Evolutionary conservation across 2,113 vertebrate genomes (phyloP).

Genomic region (Piaya cayana): DNA sequence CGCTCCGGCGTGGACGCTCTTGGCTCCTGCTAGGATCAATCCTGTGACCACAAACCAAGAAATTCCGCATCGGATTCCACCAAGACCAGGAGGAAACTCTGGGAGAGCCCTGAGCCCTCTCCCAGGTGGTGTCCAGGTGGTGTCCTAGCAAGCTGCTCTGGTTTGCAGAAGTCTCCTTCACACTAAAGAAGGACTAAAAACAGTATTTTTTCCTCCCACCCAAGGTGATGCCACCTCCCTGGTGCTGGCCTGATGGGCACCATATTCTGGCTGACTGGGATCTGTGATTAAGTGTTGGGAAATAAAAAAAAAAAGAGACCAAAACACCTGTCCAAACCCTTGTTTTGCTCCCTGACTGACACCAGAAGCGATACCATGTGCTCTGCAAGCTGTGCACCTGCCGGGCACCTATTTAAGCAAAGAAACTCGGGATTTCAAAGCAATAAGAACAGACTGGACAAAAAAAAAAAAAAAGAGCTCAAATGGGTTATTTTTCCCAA

Average conservation of each 20-base stretch:
- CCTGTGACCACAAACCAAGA: background rate
- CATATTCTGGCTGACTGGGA: accelerated
- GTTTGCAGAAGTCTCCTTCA: background rate
- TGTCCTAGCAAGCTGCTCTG: background rate
- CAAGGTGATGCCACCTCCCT: accelerated
- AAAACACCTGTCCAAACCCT: background rate
- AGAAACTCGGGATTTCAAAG: background rate
- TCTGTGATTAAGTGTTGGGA: background rate
- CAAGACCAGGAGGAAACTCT: accelerated
- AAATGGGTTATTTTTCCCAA: background rate
- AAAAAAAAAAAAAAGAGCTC: background rate
- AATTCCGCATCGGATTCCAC: too few species aligned
- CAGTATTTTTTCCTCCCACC: background rate
- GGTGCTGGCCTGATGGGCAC: background rate
- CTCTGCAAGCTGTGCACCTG: background rate
- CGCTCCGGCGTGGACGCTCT: accelerated
- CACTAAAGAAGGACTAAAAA: background rate
- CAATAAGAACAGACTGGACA: background rate
- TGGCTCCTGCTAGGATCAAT: background rate
- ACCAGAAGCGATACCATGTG: background rate
- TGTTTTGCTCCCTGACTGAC: accelerated
- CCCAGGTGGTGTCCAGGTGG: background rate
- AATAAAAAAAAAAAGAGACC: background rate
- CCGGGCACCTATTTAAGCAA: background rate
- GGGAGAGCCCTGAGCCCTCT: background rate